phyloP scores from a whole-genome alignment of 2,797 vertebrate genomes.

The Labroides dimidiatus region DNA sequence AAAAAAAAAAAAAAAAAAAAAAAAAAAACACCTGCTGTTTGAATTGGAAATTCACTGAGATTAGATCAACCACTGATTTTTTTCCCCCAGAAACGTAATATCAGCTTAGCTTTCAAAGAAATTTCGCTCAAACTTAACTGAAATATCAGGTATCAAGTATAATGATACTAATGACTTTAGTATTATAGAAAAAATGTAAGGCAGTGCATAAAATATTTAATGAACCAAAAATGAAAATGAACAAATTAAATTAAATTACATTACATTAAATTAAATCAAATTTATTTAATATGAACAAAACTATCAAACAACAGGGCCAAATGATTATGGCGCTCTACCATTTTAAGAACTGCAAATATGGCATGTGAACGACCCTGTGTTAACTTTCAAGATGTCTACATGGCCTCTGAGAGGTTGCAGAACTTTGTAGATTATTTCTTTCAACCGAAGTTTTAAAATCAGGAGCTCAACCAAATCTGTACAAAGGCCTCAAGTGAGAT shows the following conservation, averaged over 20 bases:
- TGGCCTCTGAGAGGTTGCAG: neutral
- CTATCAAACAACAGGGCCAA: neutral
- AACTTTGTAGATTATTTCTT: neutral
- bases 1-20: too few relatives aligned
- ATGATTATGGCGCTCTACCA: neutral
- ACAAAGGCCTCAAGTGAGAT: neutral
- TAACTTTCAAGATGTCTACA: neutral
- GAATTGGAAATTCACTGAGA: neutral
- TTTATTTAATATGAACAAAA: too few relatives aligned
- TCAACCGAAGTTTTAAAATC: neutral
- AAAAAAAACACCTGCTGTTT: too few relatives aligned
- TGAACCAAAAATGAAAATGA: too few relatives aligned
- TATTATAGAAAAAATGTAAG: neutral
- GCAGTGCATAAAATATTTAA: too few relatives aligned
- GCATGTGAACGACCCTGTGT: neutral
- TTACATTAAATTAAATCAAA: too few relatives aligned
- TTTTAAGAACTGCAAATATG: neutral
- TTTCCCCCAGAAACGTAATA: too few relatives aligned
- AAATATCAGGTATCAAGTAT: too few relatives aligned
- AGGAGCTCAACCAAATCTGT: neutral
- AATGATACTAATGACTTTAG: neutral
- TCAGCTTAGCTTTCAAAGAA: neutral
- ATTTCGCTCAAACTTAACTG: too few relatives aligned
- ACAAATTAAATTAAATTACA: too few relatives aligned
- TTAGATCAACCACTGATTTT: too few relatives aligned